Evolutionary conservation across 1,140 invertebrate species (phyloP).

Genomic region (Thaumetopoea pityocampa): DNA sequence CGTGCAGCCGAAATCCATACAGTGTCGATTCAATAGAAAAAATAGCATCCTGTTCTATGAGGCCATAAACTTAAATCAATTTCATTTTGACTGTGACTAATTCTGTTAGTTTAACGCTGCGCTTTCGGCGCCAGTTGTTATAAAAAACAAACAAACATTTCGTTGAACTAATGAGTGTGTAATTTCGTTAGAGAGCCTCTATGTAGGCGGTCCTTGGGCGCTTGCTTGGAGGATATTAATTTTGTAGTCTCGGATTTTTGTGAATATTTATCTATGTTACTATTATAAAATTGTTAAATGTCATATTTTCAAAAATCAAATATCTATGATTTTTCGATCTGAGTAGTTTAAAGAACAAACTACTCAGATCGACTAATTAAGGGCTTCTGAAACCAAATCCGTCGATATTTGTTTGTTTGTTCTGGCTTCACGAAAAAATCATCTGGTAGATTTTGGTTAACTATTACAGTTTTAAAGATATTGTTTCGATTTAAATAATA

Average conservation of each 20-base stretch:
- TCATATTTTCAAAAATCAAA: no score
- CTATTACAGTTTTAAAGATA: no score
- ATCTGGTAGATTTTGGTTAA: no score
- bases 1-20: conserved; percentile 9
- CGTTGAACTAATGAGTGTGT: conserved; percentile 68
- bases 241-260: conserved; percentile 23
- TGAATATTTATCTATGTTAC: no score
- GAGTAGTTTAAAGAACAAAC: no score
- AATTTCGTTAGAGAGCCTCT: conserved; percentile 59
- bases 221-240: conserved; percentile 31
- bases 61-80: conserved; percentile 45
- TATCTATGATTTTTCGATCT: no score
- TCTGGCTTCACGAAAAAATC: no score
- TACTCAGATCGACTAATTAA: no score
- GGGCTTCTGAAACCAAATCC: no score
- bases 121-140: conserved; percentile 45
- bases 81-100: conserved; percentile 59
- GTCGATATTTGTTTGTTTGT: no score
- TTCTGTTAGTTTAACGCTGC: conserved; percentile 58
- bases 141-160: conserved; percentile 65
- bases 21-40: conserved; percentile 14
- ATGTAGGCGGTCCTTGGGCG: conserved; percentile 47
- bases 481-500: no score
- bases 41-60: conserved; percentile 19
- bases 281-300: no score